These are phyloP conservation scores for Tadarida brasiliensis DNA, from an alignment of 2,797 vertebrate genomes.

Conservation along the genomic window DNA sequence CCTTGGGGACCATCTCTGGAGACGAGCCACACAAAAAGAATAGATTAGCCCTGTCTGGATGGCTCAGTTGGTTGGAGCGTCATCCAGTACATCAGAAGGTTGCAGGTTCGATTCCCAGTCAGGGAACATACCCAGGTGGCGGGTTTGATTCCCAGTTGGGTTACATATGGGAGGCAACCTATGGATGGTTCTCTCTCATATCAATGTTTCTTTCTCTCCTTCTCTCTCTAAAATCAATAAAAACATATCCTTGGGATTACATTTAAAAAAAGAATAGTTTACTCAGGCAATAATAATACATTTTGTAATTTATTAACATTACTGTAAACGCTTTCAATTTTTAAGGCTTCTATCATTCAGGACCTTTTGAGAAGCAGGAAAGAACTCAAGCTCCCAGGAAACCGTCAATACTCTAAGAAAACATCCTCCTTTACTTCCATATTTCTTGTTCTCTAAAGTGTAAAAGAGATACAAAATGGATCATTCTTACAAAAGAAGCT, in stretches of 20 bases:
- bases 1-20: background rate
- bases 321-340: background rate
- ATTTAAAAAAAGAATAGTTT: background rate
- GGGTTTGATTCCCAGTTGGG: background rate
- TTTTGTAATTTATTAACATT: conserved; percentile 11
- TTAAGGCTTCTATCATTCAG: background rate
- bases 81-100: background rate
- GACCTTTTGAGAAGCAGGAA: background rate
- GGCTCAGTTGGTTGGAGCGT: background rate
- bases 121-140: background rate
- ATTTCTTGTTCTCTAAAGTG: conserved; percentile 10
- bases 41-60: background rate
- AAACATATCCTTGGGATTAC: background rate
- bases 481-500: conserved; percentile 36
- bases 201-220: background rate
- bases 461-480: background rate
- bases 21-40: background rate
- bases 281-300: background rate
- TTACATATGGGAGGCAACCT: background rate
- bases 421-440: background rate
- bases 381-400: background rate
- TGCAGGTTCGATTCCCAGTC: background rate
- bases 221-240: background rate
- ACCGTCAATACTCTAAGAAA: background rate
- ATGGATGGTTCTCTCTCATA: background rate